Evolutionary conservation across 2,113 vertebrate species (phyloP).

Genomic region (Actinemys pallida): DNA sequence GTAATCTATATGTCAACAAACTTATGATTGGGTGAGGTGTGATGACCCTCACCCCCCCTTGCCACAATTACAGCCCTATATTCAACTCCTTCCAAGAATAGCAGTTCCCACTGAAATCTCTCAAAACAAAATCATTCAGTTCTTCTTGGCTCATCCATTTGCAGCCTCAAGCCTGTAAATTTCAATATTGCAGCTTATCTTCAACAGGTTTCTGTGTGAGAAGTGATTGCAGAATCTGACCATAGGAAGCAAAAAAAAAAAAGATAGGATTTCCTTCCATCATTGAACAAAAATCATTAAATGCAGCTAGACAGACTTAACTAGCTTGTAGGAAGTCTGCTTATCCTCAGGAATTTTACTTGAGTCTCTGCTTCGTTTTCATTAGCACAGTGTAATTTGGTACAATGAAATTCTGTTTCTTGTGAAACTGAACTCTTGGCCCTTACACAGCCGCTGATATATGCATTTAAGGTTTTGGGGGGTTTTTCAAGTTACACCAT

Average conservation of each 20-base stretch:
- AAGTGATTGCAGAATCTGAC: background rate
- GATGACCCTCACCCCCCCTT: background rate
- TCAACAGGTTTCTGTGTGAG: constrained; percentile 1
- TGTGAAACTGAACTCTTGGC: constrained; percentile 1
- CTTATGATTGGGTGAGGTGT: background rate
- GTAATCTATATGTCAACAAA: background rate
- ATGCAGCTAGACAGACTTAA: background rate
- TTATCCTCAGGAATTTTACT: background rate
- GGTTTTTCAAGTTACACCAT: constrained; percentile 13
- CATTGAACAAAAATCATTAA: background rate
- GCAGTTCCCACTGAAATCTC: background rate
- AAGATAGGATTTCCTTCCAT: background rate
- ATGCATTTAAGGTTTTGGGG: background rate
- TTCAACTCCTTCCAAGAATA: background rate
- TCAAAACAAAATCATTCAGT: background rate
- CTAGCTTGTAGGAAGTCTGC: background rate
- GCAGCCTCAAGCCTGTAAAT: background rate
- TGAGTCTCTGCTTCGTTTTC: constrained; percentile 5
- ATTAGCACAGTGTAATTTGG: background rate
- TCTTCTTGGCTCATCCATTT: background rate
- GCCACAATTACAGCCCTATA: background rate
- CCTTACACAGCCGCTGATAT: background rate
- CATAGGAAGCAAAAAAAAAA: background rate
- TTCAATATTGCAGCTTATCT: background rate
- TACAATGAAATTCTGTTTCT: background rate